Percentiles rank a stretch among this genome's conserved stretches.
phyloP scores from a whole-genome alignment of 2,113 vertebrate species.

The Cyprinodon tularosa region DNA sequence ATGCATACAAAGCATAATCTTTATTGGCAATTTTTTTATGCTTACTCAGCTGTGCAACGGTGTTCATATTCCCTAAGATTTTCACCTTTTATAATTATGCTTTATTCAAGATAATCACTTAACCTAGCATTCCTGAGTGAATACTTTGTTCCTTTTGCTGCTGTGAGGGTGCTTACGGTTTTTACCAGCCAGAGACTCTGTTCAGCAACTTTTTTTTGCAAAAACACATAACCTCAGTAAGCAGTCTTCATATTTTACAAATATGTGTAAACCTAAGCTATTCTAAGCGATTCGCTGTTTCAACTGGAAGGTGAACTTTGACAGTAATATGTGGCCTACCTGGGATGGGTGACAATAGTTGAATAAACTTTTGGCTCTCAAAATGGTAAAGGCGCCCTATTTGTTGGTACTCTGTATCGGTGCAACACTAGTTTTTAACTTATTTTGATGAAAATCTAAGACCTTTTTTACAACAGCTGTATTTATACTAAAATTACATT shows the following conservation, averaged over 20 bases:
- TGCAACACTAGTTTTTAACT: neutral
- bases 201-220: neutral
- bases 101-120: too few species aligned
- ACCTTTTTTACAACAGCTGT: neutral
- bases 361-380: too few species aligned
- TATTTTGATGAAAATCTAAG: neutral
- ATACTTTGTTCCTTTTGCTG: neutral
- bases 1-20: constrained; percentile 13
- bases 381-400: too few species aligned
- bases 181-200: neutral
- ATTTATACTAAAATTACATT: neutral
- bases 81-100: too few species aligned
- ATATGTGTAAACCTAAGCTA: neutral
- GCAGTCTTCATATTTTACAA: neutral
- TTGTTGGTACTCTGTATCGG: too few species aligned
- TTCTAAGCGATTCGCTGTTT: neutral
- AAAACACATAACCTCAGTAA: neutral
- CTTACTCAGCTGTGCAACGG: neutral
- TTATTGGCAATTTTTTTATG: neutral
- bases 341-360: too few species aligned
- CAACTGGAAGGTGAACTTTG: neutral
- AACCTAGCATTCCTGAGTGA: too few species aligned
- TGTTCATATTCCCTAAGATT: neutral
- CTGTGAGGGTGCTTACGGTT: too few species aligned
- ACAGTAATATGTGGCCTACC: too few species aligned